Base-by-base conservation (phyloP, 2,113 vertebrate genomes). In the Hyla sarda region DNA sequence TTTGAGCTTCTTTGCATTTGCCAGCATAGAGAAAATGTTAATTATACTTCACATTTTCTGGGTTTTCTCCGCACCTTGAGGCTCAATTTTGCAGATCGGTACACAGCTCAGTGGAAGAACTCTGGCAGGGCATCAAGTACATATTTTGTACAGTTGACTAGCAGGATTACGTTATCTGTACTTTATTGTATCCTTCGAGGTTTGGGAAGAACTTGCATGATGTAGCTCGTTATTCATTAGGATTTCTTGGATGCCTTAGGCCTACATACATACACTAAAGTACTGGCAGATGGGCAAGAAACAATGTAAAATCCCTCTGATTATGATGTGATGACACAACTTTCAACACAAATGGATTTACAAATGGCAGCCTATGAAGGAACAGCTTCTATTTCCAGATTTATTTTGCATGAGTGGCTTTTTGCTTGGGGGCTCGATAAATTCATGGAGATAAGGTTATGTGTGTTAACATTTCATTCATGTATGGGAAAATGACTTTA, bases 71-170 rank as follows among this genome's bases (percentile, higher is more conserved):
- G 89, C 23, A 10, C 0, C 2, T 77, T 50, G 67, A 73, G 84
- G 77, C 87, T 88, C 75, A 87, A 87, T 84, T 85, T 85, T 78
- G 88, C 69, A 32, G 82, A 83, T 87, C 85, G 21, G 5, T 7
- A 5, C 0, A 0, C 73, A 0, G 0, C 0, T 23, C 85, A 2
- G 11, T 78, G 69, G 62, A 81, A 65, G 88, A 69, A 56, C 76
- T 83, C 86, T 79, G 88, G 85, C 90, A 78, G 14, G 0, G 41
- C 52, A 75, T 67, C 89, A 89, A 82, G 58, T 85, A 11, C 2
- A 4, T 25, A 0, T 65, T 89, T 87, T 81, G 45, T 73, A 30
- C 76, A 87, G 52, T 25, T 69, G 84, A 65, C 32, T 82, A 37
- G 16, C 0, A 47, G 45, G 85, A 28, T 82, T 1, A 11, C 1